Percentiles rank a stretch among this genome's conserved stretches.
Conservation (phyloP, 2,797 vertebrate genomes). For the Odontamblyopus rebecca region DNA sequence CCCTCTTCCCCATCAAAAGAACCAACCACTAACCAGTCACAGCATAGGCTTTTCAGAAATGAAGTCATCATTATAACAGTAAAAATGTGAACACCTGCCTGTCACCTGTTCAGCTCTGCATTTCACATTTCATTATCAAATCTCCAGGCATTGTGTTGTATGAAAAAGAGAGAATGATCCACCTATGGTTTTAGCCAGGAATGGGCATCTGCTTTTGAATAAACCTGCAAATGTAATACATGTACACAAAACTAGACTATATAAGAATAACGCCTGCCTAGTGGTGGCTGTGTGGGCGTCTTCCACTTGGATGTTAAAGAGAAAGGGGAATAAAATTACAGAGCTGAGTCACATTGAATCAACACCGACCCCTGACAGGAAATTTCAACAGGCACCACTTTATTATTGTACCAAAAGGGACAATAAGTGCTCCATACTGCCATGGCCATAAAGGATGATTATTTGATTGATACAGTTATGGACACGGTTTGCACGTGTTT, state of each 20-base stretch:
- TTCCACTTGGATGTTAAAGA: slow-evolving; percentile 47
- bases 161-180: slow-evolving; percentile 24
- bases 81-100: slow-evolving; percentile 20
- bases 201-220: not conserved
- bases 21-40: not conserved
- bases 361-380: slow-evolving; percentile 21
- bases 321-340: slow-evolving; percentile 33
- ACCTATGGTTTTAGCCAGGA: not conserved
- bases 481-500: too few relatives aligned
- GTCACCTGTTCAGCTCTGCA: slow-evolving; percentile 26
- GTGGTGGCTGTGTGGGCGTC: slow-evolving; percentile 36
- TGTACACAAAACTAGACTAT: slow-evolving; percentile 14
- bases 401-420: slow-evolving; percentile 14
- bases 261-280: slow-evolving; percentile 11
- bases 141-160: slow-evolving; percentile 15
- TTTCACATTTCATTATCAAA: slow-evolving; percentile 58
- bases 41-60: not conserved
- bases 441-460: not conserved
- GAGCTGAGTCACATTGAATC: slow-evolving; percentile 47
- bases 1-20: not conserved
- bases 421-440: slow-evolving; percentile 10
- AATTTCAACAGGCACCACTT: slow-evolving; percentile 10
- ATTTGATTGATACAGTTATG: not conserved
- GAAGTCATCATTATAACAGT: slow-evolving; percentile 14
- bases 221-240: slow-evolving; percentile 16